Evolutionary conservation across 2,113 vertebrate species (phyloP).

Genomic region (Empidonax traillii): DNA sequence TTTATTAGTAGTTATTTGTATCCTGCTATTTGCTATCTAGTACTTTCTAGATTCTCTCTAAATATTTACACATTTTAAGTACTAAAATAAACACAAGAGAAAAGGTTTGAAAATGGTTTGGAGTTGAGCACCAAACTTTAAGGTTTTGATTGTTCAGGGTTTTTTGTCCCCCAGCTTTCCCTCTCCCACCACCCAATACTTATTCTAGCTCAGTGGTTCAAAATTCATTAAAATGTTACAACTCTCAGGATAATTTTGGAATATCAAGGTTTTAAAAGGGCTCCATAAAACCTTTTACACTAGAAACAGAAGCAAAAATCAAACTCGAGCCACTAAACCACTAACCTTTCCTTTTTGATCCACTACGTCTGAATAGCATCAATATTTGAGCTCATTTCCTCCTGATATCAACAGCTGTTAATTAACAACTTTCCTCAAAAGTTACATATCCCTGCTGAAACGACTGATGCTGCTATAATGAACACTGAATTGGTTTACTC

Average conservation of each 20-base stretch:
- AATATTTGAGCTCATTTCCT: not conserved
- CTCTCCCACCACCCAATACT: not conserved
- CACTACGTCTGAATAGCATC: not conserved
- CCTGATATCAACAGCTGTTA: not conserved
- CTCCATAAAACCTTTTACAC: not conserved
- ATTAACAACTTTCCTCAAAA: not conserved
- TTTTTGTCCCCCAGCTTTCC: not conserved
- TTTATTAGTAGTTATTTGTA: not conserved
- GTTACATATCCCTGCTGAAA: not conserved
- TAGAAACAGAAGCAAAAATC: not conserved
- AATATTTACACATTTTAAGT: not conserved
- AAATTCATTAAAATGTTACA: not conserved
- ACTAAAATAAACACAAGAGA: not conserved
- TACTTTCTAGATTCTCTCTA: not conserved
- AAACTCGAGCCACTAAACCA: not conserved
- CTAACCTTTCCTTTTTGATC: not conserved
- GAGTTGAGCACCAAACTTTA: not conserved
- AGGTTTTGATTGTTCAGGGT: accelerated
- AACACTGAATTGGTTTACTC: not conserved
- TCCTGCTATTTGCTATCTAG: not conserved
- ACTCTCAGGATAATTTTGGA: not conserved
- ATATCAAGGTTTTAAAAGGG: not conserved
- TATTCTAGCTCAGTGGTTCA: not conserved
- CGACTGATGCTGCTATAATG: not conserved
- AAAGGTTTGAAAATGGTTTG: not conserved